phyloP scores from a whole-genome alignment of 2,888 invertebrate species.

The Nomada hirtipes region DNA sequence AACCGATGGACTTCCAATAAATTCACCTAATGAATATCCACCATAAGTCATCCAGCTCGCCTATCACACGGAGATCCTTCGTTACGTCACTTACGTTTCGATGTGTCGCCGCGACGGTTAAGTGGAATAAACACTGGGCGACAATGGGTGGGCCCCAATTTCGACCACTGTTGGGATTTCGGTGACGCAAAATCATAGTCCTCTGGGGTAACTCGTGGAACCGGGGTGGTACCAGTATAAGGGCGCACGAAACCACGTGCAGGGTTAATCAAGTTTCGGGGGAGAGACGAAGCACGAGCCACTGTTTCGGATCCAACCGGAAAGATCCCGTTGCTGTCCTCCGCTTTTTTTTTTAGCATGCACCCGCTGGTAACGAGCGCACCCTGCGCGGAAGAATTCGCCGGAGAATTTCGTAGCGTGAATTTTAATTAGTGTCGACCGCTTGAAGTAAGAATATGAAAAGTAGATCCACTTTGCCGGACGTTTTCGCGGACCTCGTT shows the following conservation, averaged over 20 bases:
- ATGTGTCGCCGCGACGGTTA: conserved; percentile 2
- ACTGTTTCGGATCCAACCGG: conserved; percentile 22
- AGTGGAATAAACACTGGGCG: conserved; percentile 32
- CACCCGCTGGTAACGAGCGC: conserved; percentile 3
- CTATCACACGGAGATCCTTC: conserved; percentile 52
- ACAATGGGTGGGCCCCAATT: neutral
- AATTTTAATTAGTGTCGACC: conserved; percentile 25
- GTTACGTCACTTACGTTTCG: conserved; percentile 39
- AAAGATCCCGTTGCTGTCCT: neutral
- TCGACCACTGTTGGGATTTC: too few species aligned
- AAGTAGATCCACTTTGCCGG: conserved; percentile 12
- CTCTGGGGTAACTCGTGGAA: too few species aligned
- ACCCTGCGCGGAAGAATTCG: neutral
- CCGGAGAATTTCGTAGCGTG: conserved; percentile 2
- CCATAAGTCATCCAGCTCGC: conserved; percentile 59
- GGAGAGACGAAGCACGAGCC: conserved; percentile 15
- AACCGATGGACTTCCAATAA: conserved; percentile 67
- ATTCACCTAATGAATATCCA: conserved; percentile 66
- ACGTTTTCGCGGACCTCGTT: neutral
- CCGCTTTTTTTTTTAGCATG: conserved; percentile 1
- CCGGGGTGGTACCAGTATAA: too few species aligned
- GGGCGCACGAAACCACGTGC: neutral
- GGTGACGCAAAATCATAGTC: too few species aligned
- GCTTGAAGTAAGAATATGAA: conserved; percentile 6
- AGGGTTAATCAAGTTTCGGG: conserved; percentile 26